Evolutionary conservation across 2,113 vertebrate species (phyloP).

Genomic region (Corythaeola cristata): DNA sequence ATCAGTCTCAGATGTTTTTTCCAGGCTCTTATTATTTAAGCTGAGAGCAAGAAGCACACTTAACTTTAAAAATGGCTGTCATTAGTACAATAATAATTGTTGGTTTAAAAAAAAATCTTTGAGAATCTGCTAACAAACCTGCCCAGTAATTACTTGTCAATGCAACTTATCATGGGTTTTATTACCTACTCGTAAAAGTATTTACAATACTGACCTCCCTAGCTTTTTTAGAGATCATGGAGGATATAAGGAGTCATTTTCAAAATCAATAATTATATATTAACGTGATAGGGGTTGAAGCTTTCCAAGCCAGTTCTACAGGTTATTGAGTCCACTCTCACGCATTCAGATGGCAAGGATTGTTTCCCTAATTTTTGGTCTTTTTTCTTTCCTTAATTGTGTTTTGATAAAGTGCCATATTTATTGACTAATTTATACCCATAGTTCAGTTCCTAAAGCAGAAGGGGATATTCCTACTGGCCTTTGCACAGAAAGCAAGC

Average conservation of each 20-base stretch:
- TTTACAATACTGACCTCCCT: slow-evolving; percentile 56
- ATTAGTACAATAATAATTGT: slow-evolving; percentile 60
- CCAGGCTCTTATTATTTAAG: neutral
- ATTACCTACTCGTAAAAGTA: slow-evolving; percentile 58
- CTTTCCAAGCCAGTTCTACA: slow-evolving; percentile 29
- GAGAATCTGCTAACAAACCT: slow-evolving; percentile 48
- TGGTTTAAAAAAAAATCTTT: slow-evolving; percentile 24
- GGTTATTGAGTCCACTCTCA: neutral
- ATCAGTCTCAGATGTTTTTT: slow-evolving; percentile 22
- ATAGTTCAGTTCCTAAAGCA: neutral
- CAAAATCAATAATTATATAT: slow-evolving; percentile 70
- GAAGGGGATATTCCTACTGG: neutral
- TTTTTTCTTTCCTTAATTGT: neutral
- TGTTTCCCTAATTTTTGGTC: neutral
- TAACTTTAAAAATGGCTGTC: slow-evolving; percentile 54
- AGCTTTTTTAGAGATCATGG: slow-evolving; percentile 52
- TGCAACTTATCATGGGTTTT: slow-evolving; percentile 38
- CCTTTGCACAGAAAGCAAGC: neutral
- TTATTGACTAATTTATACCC: neutral
- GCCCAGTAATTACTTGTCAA: slow-evolving; percentile 53
- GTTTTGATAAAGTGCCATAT: neutral
- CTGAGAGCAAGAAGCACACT: slow-evolving; percentile 23
- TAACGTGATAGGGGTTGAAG: slow-evolving; percentile 14
- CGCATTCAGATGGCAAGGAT: neutral
- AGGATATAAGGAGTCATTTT: slow-evolving; percentile 60